Evolutionary conservation across 2,113 vertebrate genomes (phyloP).

Genomic region (Gymnobelideus leadbeateri): DNA sequence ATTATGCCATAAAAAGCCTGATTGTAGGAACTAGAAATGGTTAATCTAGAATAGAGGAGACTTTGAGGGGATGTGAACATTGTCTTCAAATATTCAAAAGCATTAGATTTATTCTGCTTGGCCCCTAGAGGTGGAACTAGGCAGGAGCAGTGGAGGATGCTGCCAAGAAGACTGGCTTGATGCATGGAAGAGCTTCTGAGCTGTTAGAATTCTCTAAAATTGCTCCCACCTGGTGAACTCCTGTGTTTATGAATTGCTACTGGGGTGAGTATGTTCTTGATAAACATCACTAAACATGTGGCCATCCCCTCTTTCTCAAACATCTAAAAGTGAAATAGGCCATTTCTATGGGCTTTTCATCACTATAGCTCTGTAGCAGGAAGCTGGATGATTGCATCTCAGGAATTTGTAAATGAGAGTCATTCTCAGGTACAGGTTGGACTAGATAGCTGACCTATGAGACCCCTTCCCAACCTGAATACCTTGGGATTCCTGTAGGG

Average conservation of each 20-base stretch:
- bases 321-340: background rate
- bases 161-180: no score
- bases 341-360: background rate
- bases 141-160: background rate
- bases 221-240: background rate
- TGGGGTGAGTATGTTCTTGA: background rate
- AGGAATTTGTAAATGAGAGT: background rate
- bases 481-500: background rate
- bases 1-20: background rate
- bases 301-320: background rate
- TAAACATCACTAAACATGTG: background rate
- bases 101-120: background rate
- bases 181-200: background rate
- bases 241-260: background rate
- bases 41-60: background rate
- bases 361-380: background rate
- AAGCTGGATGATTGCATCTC: background rate
- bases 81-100: background rate
- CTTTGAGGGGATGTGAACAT: background rate
- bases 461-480: background rate
- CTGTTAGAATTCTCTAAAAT: background rate
- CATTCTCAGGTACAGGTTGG: background rate
- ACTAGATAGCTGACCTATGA: background rate
- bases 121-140: background rate
- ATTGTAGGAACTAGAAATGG: background rate